Base-by-base conservation (phyloP, 30 jellyfish, hydroid and myxozoan species). In the Aurelia aurita region DNA sequence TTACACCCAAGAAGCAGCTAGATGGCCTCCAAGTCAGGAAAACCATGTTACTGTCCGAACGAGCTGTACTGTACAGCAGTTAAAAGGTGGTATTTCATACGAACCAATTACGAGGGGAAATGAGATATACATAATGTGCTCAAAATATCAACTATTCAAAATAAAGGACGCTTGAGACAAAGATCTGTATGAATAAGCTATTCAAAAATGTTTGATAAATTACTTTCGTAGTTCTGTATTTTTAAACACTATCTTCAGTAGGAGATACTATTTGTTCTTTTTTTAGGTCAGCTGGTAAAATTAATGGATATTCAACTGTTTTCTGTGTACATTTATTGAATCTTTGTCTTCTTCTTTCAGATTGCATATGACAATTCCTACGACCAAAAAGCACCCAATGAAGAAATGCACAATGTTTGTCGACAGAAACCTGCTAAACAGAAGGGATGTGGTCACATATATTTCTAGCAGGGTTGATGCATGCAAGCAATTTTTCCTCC, bases 361-460 rank as follows among this genome's bases (percentile, higher is more conserved):
- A 55, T 69, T 69, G 81, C 61, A 15, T 73, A 27, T 73, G 72
- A 73, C 72, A 46, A 27, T 23, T 64, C 21, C 57, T 59, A 61
- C 51, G 34, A 20, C 62, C 76, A 31, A 58, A 10, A 47, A 45
- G 29, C 67, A 10, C 20, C 74, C 10, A 27, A 35, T 11, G 89
- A 77, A 64, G n/a, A 61, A 57, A 34, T 77, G 89, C 65, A 77
- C 82, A 15, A 23, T 77, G 81, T 31, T 58, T 12, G 29, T 54
- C 5, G 89, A 77, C 65, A 47, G 58, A 58, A 23, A 13, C 18
- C 45, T 77, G 35, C 58, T 77, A 6, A 77, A 77, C 66, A 58
- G 89, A 77, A 77, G 45, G n/a, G n/a, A n/a, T 54, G 39, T 77
- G 27, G 55, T 35, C 12, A 58, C 80, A 13, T 84, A 77, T 8